Percentiles rank a stretch among this genome's conserved stretches.
phyloP scores from a whole-genome alignment of 2,888 invertebrate species.

The Herminia tarsipennalis region DNA sequence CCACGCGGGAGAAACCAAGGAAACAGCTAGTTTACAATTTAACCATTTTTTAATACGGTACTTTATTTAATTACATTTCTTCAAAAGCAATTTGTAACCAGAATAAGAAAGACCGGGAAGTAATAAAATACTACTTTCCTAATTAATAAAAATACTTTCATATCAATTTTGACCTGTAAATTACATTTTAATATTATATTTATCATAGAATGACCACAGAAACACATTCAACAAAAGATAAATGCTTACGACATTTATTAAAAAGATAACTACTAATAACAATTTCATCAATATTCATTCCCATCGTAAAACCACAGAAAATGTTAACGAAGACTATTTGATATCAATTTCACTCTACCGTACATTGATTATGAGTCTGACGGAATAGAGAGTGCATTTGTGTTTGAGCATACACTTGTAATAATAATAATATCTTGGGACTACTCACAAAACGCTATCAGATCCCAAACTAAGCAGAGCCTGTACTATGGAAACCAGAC shows the following conservation, averaged over 20 bases:
- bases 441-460: no score
- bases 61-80: not conserved
- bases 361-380: no score
- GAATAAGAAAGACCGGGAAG: not conserved
- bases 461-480: no score
- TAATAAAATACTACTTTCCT: not conserved
- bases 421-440: no score
- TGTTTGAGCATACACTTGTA: no score
- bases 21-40: no score
- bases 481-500: no score
- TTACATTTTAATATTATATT: constrained; percentile 32
- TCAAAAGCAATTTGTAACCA: not conserved
- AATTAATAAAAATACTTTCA: constrained; percentile 22
- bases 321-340: constrained; percentile 17
- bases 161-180: constrained; percentile 28
- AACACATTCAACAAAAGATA: constrained; percentile 14
- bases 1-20: no score
- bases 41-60: not conserved
- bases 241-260: constrained; percentile 33
- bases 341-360: not conserved
- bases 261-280: constrained; percentile 35
- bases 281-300: constrained; percentile 39
- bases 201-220: constrained; percentile 26
- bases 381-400: no score
- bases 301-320: constrained; percentile 36